Evolutionary conservation across 2,113 vertebrate genomes (phyloP).

Genomic region (Chamaetylas fuelleborni): DNA sequence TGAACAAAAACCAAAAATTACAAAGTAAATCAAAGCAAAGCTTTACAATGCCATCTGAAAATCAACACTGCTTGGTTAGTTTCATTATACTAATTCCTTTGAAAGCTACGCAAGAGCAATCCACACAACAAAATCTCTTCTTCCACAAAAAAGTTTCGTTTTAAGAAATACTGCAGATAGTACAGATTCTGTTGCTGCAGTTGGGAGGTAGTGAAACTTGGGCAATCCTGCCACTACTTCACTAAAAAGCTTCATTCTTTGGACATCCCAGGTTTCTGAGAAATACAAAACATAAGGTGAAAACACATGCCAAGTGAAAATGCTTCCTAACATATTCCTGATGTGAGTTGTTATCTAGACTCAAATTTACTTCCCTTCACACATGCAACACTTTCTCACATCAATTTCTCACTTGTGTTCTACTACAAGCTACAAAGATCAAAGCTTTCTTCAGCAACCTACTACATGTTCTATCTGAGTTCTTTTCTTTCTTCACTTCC

Average conservation of each 20-base stretch:
- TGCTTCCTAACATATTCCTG: slow-evolving; percentile 31
- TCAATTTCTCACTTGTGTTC: slow-evolving; percentile 38
- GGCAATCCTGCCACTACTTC: neutral
- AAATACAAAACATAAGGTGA: slow-evolving; percentile 49
- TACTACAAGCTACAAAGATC: slow-evolving; percentile 48
- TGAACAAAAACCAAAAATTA: neutral
- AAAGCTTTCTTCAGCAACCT: slow-evolving; percentile 23
- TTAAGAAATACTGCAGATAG: neutral
- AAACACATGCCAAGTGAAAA: slow-evolving; percentile 37
- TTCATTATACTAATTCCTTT: neutral
- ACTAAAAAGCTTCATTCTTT: neutral
- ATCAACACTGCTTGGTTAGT: neutral
- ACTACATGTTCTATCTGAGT: neutral
- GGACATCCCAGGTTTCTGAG: neutral
- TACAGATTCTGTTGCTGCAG: neutral
- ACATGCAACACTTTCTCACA: slow-evolving; percentile 47
- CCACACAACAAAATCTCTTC: neutral
- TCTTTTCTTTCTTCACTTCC: neutral
- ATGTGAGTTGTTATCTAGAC: slow-evolving; percentile 52
- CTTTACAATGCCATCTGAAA: neutral
- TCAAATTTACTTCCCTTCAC: slow-evolving; percentile 45
- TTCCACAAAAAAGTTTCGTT: slow-evolving; percentile 36
- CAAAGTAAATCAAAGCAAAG: neutral
- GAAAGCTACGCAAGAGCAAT: neutral
- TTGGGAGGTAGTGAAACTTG: slow-evolving; percentile 50